These are phyloP conservation scores for Bilobella aurantiaca DNA, from an alignment of 1,140 invertebrate genomes.

Conservation along the genomic window DNA sequence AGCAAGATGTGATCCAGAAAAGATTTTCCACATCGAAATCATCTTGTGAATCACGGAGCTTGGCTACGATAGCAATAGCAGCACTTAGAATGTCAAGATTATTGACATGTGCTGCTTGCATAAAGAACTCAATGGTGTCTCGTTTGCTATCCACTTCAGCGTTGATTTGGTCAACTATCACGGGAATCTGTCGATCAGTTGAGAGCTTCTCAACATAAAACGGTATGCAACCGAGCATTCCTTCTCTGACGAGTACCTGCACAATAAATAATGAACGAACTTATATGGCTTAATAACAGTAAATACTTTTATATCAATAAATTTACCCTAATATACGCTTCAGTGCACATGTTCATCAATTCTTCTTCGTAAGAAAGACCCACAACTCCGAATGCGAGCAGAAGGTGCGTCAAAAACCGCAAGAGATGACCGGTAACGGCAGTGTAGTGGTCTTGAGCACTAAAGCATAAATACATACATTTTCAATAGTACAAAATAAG, in stretches of 20 bases:
- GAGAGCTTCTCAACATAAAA: constrained; percentile 29
- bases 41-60: constrained; percentile 14
- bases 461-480: too few species aligned
- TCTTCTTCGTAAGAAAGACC: constrained; percentile 6
- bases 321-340: constrained; percentile 25
- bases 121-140: constrained; percentile 18
- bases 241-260: constrained; percentile 21
- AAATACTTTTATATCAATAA: too few species aligned
- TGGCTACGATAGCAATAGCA: constrained; percentile 20
- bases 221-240: constrained; percentile 22
- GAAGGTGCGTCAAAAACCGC: constrained; percentile 24
- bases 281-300: too few species aligned
- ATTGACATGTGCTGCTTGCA: constrained; percentile 16
- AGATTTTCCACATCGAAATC: constrained; percentile 25
- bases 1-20: constrained; percentile 24
- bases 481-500: too few species aligned
- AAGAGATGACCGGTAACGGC: constrained; percentile 13
- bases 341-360: constrained; percentile 16
- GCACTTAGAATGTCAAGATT: constrained; percentile 21
- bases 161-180: constrained; percentile 23
- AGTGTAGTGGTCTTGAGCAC: not conserved
- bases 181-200: constrained; percentile 9
- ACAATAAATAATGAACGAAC: not conserved
- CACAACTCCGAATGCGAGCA: constrained; percentile 20
- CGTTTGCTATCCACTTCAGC: not conserved